Evolutionary conservation across 2,888 invertebrate species (phyloP).

Genomic region (Sclerodermus sp.): DNA sequence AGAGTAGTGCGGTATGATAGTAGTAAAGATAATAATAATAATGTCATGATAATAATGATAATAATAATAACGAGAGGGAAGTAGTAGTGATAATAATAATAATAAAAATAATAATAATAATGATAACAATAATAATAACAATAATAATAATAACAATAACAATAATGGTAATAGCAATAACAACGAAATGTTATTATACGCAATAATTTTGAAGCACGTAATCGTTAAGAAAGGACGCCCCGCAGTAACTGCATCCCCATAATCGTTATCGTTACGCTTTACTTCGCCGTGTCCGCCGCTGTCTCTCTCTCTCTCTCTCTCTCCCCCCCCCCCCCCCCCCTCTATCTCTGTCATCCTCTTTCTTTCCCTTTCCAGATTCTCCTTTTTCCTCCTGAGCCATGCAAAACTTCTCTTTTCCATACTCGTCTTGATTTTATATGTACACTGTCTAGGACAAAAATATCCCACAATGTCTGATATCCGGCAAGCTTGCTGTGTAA

Average conservation of each 20-base stretch:
- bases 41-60: background rate
- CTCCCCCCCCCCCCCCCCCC: constrained; percentile 21
- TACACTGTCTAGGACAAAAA: too few relatives aligned
- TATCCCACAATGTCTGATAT: too few relatives aligned
- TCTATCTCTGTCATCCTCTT: constrained; percentile 20
- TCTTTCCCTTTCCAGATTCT: background rate
- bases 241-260: constrained; percentile 56
- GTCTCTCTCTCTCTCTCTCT: constrained; percentile 11
- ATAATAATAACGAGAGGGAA: constrained; percentile 6
- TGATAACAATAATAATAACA: constrained; percentile 37
- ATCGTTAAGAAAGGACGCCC: constrained; percentile 57
- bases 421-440: background rate
- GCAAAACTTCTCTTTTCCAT: background rate
- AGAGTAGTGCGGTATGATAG: too few relatives aligned
- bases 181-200: constrained; percentile 54
- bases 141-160: constrained; percentile 45
- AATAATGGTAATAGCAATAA: constrained; percentile 54
- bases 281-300: constrained; percentile 43
- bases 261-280: constrained; percentile 59
- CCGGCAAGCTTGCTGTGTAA: too few relatives aligned
- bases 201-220: constrained; percentile 57
- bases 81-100: constrained; percentile 21
- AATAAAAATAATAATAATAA: constrained; percentile 17
- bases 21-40: too few relatives aligned
- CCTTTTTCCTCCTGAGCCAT: too few relatives aligned